A percentile compares a stretch with the other conserved stretches of the same genome.
Evolutionary conservation across 2,113 vertebrate genomes (phyloP).

Genomic region (Paradoxurus hermaphroditus): DNA sequence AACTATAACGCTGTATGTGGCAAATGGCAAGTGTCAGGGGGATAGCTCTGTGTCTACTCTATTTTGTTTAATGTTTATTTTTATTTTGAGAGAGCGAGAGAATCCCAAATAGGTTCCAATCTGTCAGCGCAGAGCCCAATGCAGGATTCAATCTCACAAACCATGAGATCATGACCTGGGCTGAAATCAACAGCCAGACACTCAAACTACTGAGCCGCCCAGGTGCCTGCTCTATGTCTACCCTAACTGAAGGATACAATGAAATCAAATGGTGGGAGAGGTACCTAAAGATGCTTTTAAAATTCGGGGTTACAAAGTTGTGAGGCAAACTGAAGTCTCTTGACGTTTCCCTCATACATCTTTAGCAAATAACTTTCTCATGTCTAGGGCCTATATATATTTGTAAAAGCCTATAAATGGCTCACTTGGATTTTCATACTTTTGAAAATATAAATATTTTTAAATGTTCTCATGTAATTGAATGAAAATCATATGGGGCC

Average conservation of each 20-base stretch:
- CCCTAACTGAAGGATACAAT: neutral
- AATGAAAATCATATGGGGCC: neutral
- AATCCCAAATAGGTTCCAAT: too few relatives aligned
- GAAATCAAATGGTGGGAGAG: neutral
- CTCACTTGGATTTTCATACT: neutral
- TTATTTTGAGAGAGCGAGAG: too few relatives aligned
- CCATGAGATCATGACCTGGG: too few relatives aligned
- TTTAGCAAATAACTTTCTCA: slow-evolving; percentile 2
- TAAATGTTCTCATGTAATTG: neutral
- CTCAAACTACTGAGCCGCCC: too few relatives aligned
- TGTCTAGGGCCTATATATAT: neutral
- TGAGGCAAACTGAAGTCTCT: neutral
- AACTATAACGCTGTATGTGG: neutral
- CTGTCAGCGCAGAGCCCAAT: too few relatives aligned
- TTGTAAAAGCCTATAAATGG: slow-evolving; percentile 31
- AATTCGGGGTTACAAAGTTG: neutral
- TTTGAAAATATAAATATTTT: slow-evolving; percentile 49
- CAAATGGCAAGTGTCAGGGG: neutral
- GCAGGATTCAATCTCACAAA: too few relatives aligned
- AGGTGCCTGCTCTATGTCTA: neutral
- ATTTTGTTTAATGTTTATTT: neutral
- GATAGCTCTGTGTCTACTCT: neutral
- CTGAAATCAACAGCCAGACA: too few relatives aligned
- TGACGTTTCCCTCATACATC: neutral
- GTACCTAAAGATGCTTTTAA: neutral